Base-by-base conservation (phyloP, 2,797 vertebrate species). In the Enteromius unitaeniatus region DNA sequence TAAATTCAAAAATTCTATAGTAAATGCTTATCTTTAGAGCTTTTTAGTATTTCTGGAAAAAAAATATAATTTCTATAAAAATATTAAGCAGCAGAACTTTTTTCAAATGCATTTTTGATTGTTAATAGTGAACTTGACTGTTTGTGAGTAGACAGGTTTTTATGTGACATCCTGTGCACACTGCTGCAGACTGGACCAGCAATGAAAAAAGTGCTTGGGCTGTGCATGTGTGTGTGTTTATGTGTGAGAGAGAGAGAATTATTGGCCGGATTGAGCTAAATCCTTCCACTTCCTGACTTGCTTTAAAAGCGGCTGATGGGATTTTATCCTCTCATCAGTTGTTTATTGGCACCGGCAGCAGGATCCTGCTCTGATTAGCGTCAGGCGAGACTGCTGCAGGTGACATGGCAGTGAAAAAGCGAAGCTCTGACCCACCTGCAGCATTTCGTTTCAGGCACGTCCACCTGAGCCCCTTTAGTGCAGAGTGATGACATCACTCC, bases 401-500 rank as follows among this genome's bases (percentile, higher is more conserved):
- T 79, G 79, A 49, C 69, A 79, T 26, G 31, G 58, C 70, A 67
- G 72, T 42, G 31, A 28, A 76, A 28, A 74, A 82, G 70, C 37
- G 17, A n/a, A 42, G 73, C 79, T 64, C 28, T 80, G 51, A 26
- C 26, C 82, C 69, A 64, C 23, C 84, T 78, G 34, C 68, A 78
- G 79, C 80, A 42, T 79, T 85, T 83, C 3, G 72, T 85, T 83
- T 83, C 47, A 74, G 51, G 21, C 70, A 15, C 53, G 21, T 69
- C 76, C 85, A 85, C 80, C 87, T 88, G 83, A 82, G 79, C 31
- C 64, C 28, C 47, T 76, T 67, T 76, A 42, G 40, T 49, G 40
- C 3, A n/a, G 14, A 84, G 53, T 76, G 58, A 80, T 80, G 85
- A 80, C 60, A 80, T 83, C 76, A 21, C 51, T n/a, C 28, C 62